Base-by-base conservation (phyloP, 2,888 invertebrate genomes). In the Scotopteryx bipunctaria region DNA sequence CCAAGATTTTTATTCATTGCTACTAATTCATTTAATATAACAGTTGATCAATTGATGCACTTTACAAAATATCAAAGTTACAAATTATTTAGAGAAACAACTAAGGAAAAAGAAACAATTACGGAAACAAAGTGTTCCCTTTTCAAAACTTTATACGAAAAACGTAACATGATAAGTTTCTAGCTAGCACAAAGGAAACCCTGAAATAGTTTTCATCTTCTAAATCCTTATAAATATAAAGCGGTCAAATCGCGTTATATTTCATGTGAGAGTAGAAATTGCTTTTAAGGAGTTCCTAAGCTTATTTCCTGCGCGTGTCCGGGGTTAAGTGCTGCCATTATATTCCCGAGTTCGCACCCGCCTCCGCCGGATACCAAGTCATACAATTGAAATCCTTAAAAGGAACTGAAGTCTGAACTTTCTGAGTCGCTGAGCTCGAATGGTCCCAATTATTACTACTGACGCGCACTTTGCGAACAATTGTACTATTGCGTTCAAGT, bases 231-330 rank as follows among this genome's bases (percentile, higher is more conserved):
- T 86, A 86, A 86, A 87, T 87, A 86, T 83, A 81, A 80, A 86
- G 80, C 81, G 83, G 83, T 83, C 86, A 81, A 81, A 78, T 75
- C 74, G 78, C 78, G 76, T 87, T 86, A 89, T 88, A 89, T 88
- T 88, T 88, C 84, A 86, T 85, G 81, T 82, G 86, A 60, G 83
- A 86, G 83, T 65, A 76, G 81, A 75, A 88, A 88, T 88, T 84
- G 88, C 90, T 90, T 89, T 90, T 88, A 90, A 79, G 81, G 80
- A 88, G 86, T 89, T 88, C 81, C 82, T 86, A 86, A 89, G 90
- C 89, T 90, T 89, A 90, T 89, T 90, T 89, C 89, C 89, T 84
- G 86, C 76, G 82, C 80, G 83, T 81, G 81, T 81, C 76, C 73
- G 84, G 78, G 85, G 83, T 85, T 86, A 89, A 89, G 89, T 89